Conservation (phyloP, 2,113 vertebrate species). For the Ginglymostoma cirratum region DNA sequence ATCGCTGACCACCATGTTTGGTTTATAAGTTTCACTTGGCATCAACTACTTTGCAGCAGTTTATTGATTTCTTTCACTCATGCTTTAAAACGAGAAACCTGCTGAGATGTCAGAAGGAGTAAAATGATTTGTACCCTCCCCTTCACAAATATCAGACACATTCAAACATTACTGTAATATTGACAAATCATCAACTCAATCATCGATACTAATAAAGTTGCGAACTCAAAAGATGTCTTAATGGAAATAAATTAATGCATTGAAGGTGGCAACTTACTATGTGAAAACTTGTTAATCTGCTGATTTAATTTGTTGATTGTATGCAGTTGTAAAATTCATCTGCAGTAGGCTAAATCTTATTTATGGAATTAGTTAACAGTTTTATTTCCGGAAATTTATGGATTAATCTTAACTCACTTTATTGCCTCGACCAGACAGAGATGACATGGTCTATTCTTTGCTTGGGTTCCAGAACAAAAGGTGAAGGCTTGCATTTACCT, state of each 20-base stretch:
- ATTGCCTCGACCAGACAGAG: neutral
- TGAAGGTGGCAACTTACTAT: too few species aligned
- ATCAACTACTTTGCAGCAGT: too few species aligned
- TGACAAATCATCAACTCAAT: neutral
- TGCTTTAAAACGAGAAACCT: neutral
- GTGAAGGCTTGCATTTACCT: neutral
- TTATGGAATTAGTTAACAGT: neutral
- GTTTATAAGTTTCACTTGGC: too few species aligned
- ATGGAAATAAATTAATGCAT: too few species aligned
- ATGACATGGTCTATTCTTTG: neutral
- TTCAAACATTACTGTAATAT: neutral
- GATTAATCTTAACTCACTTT: neutral
- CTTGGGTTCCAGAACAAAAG: neutral
- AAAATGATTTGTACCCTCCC: neutral
- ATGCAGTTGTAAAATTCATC: neutral
- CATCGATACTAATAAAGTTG: neutral
- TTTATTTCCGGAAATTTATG: neutral
- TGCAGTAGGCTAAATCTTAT: neutral
- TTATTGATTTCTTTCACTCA: neutral
- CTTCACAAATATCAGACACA: neutral
- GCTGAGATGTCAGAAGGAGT: neutral
- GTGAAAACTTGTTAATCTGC: too few species aligned
- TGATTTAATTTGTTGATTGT: too few species aligned
- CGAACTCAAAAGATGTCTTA: too few species aligned
- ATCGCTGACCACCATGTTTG: too few species aligned